Base-by-base conservation (phyloP, 2,113 vertebrate genomes). In the Larimichthys crocea region DNA sequence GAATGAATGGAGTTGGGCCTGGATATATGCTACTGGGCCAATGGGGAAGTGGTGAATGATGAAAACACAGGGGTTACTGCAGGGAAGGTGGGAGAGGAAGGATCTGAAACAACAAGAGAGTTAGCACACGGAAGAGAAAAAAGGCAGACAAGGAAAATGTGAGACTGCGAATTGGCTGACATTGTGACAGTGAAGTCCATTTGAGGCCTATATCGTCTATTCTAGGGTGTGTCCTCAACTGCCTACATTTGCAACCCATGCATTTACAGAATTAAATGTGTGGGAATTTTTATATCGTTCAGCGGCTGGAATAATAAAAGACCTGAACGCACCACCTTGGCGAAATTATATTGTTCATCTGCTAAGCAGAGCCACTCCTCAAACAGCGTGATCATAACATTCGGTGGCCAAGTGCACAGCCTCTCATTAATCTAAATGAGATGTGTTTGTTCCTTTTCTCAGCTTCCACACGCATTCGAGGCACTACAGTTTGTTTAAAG, bases 351-450 rank as follows among this genome's bases (percentile, higher is more conserved):
- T 91, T 91, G 86, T 92, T 91, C 82, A 88, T 89, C 63, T 82
- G 68, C 68, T 74, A 61, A 70, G 66, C 59, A 82, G 79, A 78
- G 75, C 87, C 89, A 91, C 90, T 90, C 89, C 92, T 93, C 80
- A 90, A 91, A 91, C 87, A 90, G 84, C 64, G 17, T 76, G 88
- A 91, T 91, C 82, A 84, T 86, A 90, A 88, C 79, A 84, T 90
- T 89, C 50, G 63, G 59, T 44, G 72, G 82, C 76, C 64, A 76
- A 78, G 83, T 14, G 48, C 72, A 67, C 65, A 91, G 68, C 85
- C 91, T 91, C 76, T 91, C 85, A 87, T 93, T 91, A 90, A 90
- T 89, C 87, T 88, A 87, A 91, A 92, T 88, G 75, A 92, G 88
- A 88, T 72, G 67, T 79, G 82, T 85, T 72, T 88, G 19, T 79